A percentile compares a stretch with the other conserved stretches of the same genome.
Conservation (phyloP, 2,797 vertebrate species). For the Micromesistius poutassou region DNA sequence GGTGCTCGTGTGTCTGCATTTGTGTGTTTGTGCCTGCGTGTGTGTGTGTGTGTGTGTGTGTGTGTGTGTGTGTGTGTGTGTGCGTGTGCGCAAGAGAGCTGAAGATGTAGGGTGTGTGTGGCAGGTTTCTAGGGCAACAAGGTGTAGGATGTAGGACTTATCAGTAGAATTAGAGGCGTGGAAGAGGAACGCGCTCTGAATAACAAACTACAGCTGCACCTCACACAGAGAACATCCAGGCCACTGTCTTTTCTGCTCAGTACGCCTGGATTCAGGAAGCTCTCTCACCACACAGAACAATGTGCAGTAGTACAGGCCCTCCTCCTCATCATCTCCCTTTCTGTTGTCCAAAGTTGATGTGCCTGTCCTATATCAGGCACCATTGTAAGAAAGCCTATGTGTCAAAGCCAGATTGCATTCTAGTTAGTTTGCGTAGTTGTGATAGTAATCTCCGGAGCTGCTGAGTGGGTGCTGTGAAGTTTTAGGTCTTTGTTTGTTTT, state of each 20-base stretch:
- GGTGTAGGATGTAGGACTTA: slow-evolving; percentile 51
- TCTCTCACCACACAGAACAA: no score
- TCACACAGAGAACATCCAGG: background rate
- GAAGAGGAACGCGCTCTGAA: slow-evolving; percentile 29
- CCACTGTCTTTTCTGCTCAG: background rate
- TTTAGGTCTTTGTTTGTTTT: no score
- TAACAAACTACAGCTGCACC: slow-evolving; percentile 12
- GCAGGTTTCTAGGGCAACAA: slow-evolving; percentile 48
- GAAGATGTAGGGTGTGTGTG: background rate
- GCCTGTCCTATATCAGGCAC: no score
- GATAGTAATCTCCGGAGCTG: no score
- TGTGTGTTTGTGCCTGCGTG: background rate
- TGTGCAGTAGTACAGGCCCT: no score
- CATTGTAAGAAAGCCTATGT: no score
- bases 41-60: background rate
- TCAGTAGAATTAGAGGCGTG: slow-evolving; percentile 43
- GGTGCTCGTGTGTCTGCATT: no score
- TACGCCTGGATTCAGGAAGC: background rate
- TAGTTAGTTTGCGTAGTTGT: no score
- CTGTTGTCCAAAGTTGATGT: no score
- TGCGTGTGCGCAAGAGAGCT: slow-evolving; percentile 32
- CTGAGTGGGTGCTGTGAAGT: no score
- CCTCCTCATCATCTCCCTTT: no score
- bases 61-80: slow-evolving; percentile 4
- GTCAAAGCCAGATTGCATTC: no score